A percentile compares a stretch with the other conserved stretches of the same genome.
phyloP scores from a whole-genome alignment of 2,113 vertebrate genomes.

The Ammodramus savannarum region DNA sequence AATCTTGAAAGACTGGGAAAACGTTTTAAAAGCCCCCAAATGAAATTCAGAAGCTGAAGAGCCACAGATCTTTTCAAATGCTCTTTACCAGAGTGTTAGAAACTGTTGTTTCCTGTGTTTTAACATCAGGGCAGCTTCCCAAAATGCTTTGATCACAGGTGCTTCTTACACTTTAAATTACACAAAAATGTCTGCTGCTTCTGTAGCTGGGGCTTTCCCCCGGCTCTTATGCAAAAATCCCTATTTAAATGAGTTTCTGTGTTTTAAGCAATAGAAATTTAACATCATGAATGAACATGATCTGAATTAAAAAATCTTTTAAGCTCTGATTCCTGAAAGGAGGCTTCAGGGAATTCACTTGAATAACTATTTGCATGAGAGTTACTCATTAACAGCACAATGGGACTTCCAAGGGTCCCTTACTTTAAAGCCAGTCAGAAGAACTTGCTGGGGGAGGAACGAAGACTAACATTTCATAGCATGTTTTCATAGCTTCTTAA shows the following conservation, averaged over 20 bases:
- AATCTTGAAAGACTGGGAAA: background rate
- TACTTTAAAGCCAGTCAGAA: background rate
- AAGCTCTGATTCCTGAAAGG: background rate
- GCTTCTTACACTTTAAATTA: background rate
- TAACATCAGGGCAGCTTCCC: background rate
- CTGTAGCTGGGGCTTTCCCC: background rate
- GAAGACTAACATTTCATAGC: background rate
- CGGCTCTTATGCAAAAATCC: background rate
- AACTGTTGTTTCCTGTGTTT: background rate
- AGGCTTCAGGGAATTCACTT: background rate
- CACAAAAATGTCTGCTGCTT: background rate
- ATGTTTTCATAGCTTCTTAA: background rate
- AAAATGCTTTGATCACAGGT: background rate
- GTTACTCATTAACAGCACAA: background rate
- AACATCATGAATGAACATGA: background rate
- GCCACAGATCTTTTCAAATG: background rate
- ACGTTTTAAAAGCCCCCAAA: background rate
- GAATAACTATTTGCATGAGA: background rate
- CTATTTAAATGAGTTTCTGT: background rate
- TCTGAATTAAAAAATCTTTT: background rate
- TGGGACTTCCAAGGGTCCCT: background rate
- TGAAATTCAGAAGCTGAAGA: background rate
- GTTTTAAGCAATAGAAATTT: constrained; percentile 5
- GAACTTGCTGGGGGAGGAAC: background rate
- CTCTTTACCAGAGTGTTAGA: background rate